Evolutionary conservation across 2,888 invertebrate species (phyloP).

Genomic region (Scaptodrosophila latifasciaeformis): DNA sequence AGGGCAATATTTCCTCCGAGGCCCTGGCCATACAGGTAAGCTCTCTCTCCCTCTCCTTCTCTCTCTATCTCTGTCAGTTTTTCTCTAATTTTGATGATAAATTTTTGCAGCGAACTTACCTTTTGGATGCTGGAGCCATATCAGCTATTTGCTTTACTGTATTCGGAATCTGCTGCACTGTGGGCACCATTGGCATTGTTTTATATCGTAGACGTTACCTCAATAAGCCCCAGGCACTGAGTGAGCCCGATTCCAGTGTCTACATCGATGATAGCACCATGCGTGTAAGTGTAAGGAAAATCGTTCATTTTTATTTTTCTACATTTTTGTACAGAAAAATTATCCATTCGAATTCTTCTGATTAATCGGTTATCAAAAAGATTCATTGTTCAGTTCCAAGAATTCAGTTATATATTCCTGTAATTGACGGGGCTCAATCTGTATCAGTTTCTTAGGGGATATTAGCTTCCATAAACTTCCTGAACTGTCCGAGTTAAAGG

Average conservation of each 20-base stretch:
- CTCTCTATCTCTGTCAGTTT: not conserved
- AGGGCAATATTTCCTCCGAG: constrained; percentile 72
- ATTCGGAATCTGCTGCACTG: constrained; percentile 79
- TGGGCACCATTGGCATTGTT: constrained; percentile 81
- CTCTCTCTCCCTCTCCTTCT: too few species aligned
- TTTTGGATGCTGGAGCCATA: constrained; percentile 79
- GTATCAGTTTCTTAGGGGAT: too few species aligned
- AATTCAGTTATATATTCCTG: too few species aligned
- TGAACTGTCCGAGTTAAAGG: too few species aligned
- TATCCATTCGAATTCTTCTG: too few species aligned
- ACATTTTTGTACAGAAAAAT: too few species aligned
- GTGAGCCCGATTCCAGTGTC: constrained; percentile 90
- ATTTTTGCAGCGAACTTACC: constrained; percentile 61
- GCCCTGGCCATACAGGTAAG: constrained; percentile 70
- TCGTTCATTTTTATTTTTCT: too few species aligned
- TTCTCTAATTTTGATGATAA: not conserved
- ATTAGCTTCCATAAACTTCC: too few species aligned
- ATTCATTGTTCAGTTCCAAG: too few species aligned
- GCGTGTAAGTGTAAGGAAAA: constrained; percentile 80
- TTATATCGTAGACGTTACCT: constrained; percentile 83
- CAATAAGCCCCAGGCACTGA: constrained; percentile 89
- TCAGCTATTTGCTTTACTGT: constrained; percentile 83
- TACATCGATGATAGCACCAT: constrained; percentile 91
- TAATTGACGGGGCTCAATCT: too few species aligned
- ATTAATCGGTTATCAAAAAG: too few species aligned